These are phyloP conservation scores for Perithous albicinctus DNA, from an alignment of 2,888 invertebrate genomes.

Conservation along the genomic window DNA sequence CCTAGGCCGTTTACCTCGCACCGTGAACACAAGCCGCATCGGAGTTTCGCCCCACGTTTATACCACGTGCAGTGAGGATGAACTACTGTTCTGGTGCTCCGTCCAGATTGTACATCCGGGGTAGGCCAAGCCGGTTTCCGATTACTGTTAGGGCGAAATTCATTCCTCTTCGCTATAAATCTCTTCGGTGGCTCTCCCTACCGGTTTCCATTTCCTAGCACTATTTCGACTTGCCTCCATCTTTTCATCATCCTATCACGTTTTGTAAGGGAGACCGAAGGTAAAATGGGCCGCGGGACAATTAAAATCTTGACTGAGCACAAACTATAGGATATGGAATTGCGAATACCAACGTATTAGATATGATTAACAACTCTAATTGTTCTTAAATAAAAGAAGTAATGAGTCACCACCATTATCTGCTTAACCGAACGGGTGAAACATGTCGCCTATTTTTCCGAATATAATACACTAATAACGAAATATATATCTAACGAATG, in stretches of 20 bases:
- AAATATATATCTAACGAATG: no score
- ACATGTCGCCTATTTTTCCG: no score
- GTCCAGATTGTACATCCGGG: constrained; percentile 20
- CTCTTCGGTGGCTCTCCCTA: constrained; percentile 36
- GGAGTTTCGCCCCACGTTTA: neutral
- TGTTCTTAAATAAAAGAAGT: no score
- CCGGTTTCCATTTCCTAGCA: constrained; percentile 37
- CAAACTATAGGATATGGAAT: no score
- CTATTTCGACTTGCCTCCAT: neutral
- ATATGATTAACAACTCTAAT: no score
- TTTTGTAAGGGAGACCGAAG: neutral
- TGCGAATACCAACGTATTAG: no score
- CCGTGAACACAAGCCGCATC: neutral
- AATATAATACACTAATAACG: no score
- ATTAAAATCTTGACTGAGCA: no score
- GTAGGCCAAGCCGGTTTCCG: constrained; percentile 25
- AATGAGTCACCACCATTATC: no score
- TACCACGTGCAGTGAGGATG: neutral
- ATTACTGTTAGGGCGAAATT: constrained; percentile 51
- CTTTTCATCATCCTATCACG: neutral
- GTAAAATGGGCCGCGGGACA: neutral
- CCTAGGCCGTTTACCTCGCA: constrained; percentile 2
- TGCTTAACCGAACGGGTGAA: no score
- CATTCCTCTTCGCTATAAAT: constrained; percentile 34
- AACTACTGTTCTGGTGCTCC: neutral